Base-by-base conservation (phyloP, 2,797 vertebrate species). In the Sebastes hubbsi region DNA sequence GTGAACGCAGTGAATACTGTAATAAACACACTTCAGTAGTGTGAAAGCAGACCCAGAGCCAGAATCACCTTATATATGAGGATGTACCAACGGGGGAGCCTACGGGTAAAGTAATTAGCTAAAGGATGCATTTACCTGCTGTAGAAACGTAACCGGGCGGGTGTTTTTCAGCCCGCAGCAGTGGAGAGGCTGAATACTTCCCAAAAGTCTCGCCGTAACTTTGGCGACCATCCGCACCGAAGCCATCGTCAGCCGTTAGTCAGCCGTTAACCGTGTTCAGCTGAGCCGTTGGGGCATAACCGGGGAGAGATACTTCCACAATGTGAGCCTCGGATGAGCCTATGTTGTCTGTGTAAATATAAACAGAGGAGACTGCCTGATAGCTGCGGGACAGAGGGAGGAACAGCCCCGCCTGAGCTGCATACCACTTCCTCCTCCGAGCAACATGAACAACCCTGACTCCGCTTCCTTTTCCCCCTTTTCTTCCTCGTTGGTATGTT, bases 181-280 rank as follows among this genome's bases (percentile, higher is more conserved):
- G 56, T 4, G 85, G 46, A 84, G 77, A 68, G 79, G 77, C 55
- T 36, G 79, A 66, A 89, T 2, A 89, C 91, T 90, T 91, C 89
- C 84, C 14, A 71, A 78, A 90, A 94, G 93, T 94, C 89, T 87
- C 63, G 77, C 70, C 42, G 84, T 75, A 94, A 94, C 90, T 95
- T 95, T 94, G 9, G 86, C 70, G 46, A 89, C 67, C 73, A 91
- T 61, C 83, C 91, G 85, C 59, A 77, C 82, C 76, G 92, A 87
- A 84, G 90, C 90, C 94, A 94, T 94, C 55, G n/a, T 86, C 36
- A 5, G 36, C 12, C 36, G 36, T 38, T 38, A 8, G 12, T 36
- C 36, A 5, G 36, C 12, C 36, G 36, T 38, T 38, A 8, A 10
- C 36, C 25, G 62, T 8, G 34, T 75, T 29, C 16, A 88, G 70